Evolutionary conservation across 2,888 invertebrate species (phyloP).

Genomic region (Sphinx pinastri): DNA sequence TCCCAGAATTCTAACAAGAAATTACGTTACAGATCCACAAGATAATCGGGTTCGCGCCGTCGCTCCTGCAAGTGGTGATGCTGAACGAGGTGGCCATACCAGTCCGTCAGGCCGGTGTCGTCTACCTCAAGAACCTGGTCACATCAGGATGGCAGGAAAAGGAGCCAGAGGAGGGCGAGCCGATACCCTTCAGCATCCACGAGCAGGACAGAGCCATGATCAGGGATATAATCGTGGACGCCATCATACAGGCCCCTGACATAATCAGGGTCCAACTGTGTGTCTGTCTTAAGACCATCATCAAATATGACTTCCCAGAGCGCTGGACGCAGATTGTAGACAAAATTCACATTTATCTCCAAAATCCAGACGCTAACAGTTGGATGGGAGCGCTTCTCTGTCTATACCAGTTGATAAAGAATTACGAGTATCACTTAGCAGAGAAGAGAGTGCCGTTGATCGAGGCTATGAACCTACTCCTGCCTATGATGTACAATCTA

Average conservation of each 20-base stretch:
- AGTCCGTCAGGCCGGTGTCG: conserved; percentile 97
- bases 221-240: conserved; percentile 97
- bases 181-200: conserved; percentile 93
- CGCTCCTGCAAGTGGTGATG: conserved; percentile 97
- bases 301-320: conserved; percentile 97
- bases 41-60: conserved; percentile 98
- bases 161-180: conserved; percentile 89
- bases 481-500: conserved; percentile 95
- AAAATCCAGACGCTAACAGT: conserved; percentile 93
- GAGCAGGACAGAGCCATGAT: conserved; percentile 98
- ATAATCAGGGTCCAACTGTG: conserved; percentile 95
- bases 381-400: conserved; percentile 97
- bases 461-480: conserved; percentile 96
- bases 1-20: background rate
- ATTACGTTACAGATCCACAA: conserved; percentile 70
- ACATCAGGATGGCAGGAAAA: conserved; percentile 94
- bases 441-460: conserved; percentile 95
- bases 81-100: conserved; percentile 94
- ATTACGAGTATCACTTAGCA: conserved; percentile 94
- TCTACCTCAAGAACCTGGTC: conserved; percentile 98
- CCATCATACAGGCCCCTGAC: conserved; percentile 96
- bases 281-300: conserved; percentile 95
- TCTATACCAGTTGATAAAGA: conserved; percentile 97
- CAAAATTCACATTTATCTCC: conserved; percentile 96
- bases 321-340: conserved; percentile 98